A percentile compares a stretch with the other conserved stretches of the same genome.
Conservation (phyloP, 2,888 invertebrate genomes). For the Plebejus argus region DNA sequence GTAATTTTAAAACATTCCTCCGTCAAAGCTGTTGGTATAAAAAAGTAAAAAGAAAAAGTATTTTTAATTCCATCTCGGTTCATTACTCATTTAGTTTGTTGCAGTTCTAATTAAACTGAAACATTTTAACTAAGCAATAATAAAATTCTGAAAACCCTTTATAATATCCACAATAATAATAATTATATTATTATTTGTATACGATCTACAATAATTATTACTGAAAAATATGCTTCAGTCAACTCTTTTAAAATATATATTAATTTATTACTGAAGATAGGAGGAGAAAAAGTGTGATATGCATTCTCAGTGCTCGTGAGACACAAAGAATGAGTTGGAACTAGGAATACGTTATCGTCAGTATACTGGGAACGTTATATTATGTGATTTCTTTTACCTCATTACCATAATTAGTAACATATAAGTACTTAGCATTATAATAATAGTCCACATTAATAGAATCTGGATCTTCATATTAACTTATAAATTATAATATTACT, state of each 20-base stretch:
- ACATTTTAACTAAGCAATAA: background rate
- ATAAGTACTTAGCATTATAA: background rate
- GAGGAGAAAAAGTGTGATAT: background rate
- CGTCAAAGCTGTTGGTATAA: constrained; percentile 3
- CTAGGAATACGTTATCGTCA: background rate
- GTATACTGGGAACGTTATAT: background rate
- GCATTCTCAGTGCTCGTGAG: background rate
- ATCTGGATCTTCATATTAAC: too few species aligned
- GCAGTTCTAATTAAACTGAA: constrained; percentile 4
- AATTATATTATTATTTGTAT: background rate
- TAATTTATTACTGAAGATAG: background rate
- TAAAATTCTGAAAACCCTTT: background rate
- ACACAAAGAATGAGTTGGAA: background rate
- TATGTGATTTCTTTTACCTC: background rate
- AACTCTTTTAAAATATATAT: background rate
- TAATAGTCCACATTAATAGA: background rate
- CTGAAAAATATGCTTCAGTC: background rate
- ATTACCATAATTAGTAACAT: background rate
- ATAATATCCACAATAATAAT: background rate
- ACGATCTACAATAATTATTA: background rate
- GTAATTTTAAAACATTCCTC: constrained; percentile 12
- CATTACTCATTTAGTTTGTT: constrained; percentile 4
- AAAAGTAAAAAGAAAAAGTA: background rate
- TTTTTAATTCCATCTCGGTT: constrained; percentile 12
- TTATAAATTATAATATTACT: too few species aligned